Conservation (phyloP, 2,888 invertebrate genomes). For the Drosophila meridionalis region DNA sequence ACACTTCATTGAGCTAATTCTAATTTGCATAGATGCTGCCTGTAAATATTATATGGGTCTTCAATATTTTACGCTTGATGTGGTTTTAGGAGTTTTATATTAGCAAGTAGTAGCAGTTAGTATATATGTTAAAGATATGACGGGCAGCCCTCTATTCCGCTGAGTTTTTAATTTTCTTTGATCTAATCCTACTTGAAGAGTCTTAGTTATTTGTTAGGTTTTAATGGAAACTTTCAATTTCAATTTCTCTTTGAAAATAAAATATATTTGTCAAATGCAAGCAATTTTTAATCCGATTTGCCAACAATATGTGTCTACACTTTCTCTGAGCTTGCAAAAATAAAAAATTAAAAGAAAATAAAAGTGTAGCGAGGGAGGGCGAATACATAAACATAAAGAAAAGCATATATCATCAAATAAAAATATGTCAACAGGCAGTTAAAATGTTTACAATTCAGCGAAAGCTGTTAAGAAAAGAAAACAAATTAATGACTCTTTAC, state of each 20-base stretch:
- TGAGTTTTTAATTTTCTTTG: not conserved
- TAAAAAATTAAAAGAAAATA: not conserved
- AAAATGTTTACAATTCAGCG: constrained; percentile 5
- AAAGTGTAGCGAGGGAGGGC: no score
- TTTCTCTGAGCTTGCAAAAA: not conserved
- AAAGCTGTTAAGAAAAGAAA: not conserved
- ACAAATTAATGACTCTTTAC: not conserved
- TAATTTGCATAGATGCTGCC: not conserved
- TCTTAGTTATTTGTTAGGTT: not conserved
- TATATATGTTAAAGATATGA: not conserved
- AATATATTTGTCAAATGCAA: not conserved
- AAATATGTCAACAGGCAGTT: constrained; percentile 18
- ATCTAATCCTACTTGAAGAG: not conserved
- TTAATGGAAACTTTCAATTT: not conserved
- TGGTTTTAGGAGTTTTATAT: constrained; percentile 1
- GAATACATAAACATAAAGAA: not conserved
- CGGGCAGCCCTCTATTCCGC: not conserved
- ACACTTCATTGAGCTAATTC: constrained; percentile 59
- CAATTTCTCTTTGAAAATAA: not conserved
- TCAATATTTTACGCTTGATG: constrained; percentile 39
- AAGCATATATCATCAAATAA: not conserved
- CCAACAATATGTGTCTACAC: not conserved
- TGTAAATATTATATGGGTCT: not conserved
- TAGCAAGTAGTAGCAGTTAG: not conserved
- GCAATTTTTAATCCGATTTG: constrained; percentile 1